Base-by-base conservation (phyloP, 2,888 invertebrate species). In the Aspidapion aeneum region DNA sequence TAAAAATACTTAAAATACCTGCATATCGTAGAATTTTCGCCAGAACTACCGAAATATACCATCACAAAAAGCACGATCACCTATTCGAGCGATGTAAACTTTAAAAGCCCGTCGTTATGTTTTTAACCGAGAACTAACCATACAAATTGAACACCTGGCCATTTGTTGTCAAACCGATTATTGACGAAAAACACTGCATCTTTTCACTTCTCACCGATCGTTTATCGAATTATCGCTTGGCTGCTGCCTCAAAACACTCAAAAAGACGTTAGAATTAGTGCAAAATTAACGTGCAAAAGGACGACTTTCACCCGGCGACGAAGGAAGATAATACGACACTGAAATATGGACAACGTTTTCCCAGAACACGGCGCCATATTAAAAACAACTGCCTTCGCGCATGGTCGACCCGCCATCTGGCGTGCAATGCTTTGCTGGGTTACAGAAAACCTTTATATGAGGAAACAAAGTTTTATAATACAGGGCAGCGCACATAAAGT, bases 331-430 rank as follows among this genome's bases (percentile, higher is more conserved):
- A 19, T 52, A 74, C 79, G 72, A 79, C 82, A 82, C 81, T 80
- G 81, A 82, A 83, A 83, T 83, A 83, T 83, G 83, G 84, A 83
- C 83, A 81, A 76, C 72, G 78, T 78, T 81, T 81, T 82, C 82
- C 83, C 83, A 82, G 80, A 82, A 83, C 80, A 68, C 60, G 71
- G 73, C 74, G 73, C 76, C 77, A 75, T 74, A 72, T 75, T 76
- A 75, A 74, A 74, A 72, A 72, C 69, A 71, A 62, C 9, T 16
- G 19, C 21, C n/a, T 21, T 7, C 21, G 35, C 35, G 35, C 35
- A 35, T 35, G 35, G 35, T 35, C 12, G 5, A 12, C 35, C 5
- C 57, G 66, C 61, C 66, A 61, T 61, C 64, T 66, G 17, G 35
- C 35, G 35, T 3, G 35, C 35, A 3, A 7, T 35, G 35, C 12